Evolutionary conservation across 1,140 invertebrate genomes (phyloP).

Genomic region (Drosophila ogumai): DNA sequence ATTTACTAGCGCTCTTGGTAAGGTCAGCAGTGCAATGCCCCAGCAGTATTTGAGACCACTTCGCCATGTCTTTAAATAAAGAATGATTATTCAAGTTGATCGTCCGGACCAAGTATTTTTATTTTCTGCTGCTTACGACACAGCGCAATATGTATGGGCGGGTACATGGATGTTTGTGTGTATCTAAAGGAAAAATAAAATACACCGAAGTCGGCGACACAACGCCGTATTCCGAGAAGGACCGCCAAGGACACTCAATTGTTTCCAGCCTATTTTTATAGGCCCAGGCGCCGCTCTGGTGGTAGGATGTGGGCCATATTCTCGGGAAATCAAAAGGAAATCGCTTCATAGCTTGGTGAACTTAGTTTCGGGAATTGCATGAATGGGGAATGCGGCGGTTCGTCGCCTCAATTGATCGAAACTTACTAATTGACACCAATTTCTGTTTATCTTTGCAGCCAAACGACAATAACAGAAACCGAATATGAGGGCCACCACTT

Average conservation of each 20-base stretch:
- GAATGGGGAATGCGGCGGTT: neutral
- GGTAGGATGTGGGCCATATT: neutral
- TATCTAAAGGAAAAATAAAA: neutral
- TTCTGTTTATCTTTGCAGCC: constrained; percentile 43
- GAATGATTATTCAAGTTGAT: constrained; percentile 11
- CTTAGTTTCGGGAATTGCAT: neutral
- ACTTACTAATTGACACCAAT: constrained; percentile 61
- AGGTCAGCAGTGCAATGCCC: constrained; percentile 17
- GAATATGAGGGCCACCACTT: constrained; percentile 25
- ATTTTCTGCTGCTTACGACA: constrained; percentile 17
- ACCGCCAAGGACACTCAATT: constrained; percentile 16
- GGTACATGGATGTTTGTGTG: neutral
- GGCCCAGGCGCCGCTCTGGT: constrained; percentile 24
- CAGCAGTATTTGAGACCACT: neutral
- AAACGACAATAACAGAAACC: constrained; percentile 2
- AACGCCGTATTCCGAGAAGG: constrained; percentile 5
- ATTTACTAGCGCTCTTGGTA: neutral
- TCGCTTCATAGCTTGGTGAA: neutral
- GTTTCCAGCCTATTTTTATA: constrained; percentile 23
- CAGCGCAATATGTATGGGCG: neutral
- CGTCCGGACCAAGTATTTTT: neutral
- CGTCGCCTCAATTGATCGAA: constrained; percentile 28
- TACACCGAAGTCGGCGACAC: neutral
- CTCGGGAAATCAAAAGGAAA: neutral
- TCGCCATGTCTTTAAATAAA: neutral